A percentile compares a stretch with the other conserved stretches of the same genome.
Evolutionary conservation across 2,888 invertebrate species (phyloP).

Genomic region (Xestia ashworthii): DNA sequence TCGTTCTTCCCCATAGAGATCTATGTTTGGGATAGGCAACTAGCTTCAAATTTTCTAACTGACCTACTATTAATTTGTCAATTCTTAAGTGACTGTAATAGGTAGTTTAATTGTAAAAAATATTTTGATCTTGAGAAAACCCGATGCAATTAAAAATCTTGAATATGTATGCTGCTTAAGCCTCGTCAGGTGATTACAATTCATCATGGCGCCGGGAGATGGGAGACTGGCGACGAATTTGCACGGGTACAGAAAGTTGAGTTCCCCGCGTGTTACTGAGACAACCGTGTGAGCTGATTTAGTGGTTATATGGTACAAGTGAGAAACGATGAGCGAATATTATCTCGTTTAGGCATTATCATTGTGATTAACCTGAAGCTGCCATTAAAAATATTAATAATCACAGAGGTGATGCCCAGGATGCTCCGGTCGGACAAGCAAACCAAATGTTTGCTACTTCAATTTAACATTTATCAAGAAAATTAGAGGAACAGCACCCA

Average conservation of each 20-base stretch:
- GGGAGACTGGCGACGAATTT: slow-evolving; percentile 67
- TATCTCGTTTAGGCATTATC: not conserved
- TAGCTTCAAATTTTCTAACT: not conserved
- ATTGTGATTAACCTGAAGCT: not conserved
- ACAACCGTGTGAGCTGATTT: slow-evolving; percentile 72
- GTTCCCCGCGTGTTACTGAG: slow-evolving; percentile 70
- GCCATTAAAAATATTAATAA: no score
- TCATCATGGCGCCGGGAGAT: slow-evolving; percentile 62
- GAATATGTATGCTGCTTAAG: slow-evolving; percentile 50
- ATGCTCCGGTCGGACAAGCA: not conserved
- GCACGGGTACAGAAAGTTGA: slow-evolving; percentile 75
- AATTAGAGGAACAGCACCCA: not conserved
- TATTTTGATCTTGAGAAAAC: not conserved
- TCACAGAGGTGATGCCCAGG: no score
- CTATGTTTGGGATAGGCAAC: not conserved
- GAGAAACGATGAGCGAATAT: slow-evolving; percentile 50
- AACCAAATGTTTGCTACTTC: not conserved
- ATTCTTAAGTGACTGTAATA: not conserved
- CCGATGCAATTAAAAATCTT: not conserved
- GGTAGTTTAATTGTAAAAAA: not conserved
- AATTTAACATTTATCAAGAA: not conserved
- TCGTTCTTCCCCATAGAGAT: not conserved
- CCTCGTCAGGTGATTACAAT: slow-evolving; percentile 68
- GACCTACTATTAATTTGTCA: not conserved
- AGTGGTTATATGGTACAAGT: slow-evolving; percentile 64